phyloP scores from a whole-genome alignment of 2,888 invertebrate species.

The Leptinotarsa juncta region DNA sequence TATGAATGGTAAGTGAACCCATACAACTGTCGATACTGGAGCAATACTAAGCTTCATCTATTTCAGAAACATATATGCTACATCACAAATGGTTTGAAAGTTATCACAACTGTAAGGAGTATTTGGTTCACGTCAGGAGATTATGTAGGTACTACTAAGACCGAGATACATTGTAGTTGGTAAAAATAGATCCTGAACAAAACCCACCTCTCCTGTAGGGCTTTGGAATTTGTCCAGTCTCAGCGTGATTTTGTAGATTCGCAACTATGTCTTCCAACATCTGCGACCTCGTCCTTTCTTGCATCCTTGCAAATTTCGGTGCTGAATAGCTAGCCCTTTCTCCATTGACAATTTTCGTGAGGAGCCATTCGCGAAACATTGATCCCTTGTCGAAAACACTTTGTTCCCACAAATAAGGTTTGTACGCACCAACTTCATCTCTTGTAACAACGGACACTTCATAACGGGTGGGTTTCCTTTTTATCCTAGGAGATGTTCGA shows the following conservation, averaged over 20 bases:
- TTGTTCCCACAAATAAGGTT: constrained; percentile 95
- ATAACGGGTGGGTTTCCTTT: constrained; percentile 87
- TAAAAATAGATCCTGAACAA: not conserved
- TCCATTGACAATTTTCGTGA: constrained; percentile 94
- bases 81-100: too few relatives aligned
- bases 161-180: too few relatives aligned
- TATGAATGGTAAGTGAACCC: too few relatives aligned
- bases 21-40: too few relatives aligned
- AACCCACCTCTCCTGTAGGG: constrained; percentile 83
- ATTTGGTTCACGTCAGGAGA: too few relatives aligned
- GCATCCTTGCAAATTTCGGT: constrained; percentile 95
- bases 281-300: constrained; percentile 91
- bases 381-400: constrained; percentile 94
- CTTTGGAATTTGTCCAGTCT: constrained; percentile 95
- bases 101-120: too few relatives aligned
- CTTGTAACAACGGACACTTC: constrained; percentile 93
- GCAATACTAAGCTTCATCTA: too few relatives aligned
- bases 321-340: constrained; percentile 94
- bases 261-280: constrained; percentile 96
- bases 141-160: too few relatives aligned
- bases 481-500: constrained; percentile 87
- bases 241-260: constrained; percentile 92
- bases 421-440: constrained; percentile 95
- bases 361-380: constrained; percentile 94
- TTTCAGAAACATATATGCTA: too few relatives aligned